Conservation (phyloP, 1,140 invertebrate species). For the Stegodyphus mimosarum region DNA sequence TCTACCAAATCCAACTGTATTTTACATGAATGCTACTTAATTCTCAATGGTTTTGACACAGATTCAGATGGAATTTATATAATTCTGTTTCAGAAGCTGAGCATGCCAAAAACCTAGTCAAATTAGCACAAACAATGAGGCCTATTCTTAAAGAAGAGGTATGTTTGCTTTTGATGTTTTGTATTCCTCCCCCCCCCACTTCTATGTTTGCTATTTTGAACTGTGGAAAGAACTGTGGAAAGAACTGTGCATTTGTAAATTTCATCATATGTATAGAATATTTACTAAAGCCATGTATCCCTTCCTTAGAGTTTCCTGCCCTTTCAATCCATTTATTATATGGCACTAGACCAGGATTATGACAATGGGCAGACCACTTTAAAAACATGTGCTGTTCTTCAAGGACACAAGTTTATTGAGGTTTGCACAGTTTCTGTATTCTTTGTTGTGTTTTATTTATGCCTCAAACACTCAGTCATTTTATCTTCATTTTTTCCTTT, state of each 20-base stretch:
- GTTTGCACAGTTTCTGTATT: constrained; percentile 63
- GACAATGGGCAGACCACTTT: constrained; percentile 71
- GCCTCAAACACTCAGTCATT: no score
- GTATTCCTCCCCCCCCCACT: no score
- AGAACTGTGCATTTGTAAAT: no score
- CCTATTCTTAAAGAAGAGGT: constrained; percentile 73
- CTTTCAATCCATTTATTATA: constrained; percentile 73
- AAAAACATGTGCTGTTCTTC: constrained; percentile 70
- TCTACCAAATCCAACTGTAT: no score
- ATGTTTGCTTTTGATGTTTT: constrained; percentile 57
- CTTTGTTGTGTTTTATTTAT: no score
- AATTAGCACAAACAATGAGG: constrained; percentile 70
- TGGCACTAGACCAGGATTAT: constrained; percentile 72
- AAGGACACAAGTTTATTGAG: constrained; percentile 72
- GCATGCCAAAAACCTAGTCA: constrained; percentile 70
- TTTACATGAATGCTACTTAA: no score
- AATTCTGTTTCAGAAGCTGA: constrained; percentile 69
- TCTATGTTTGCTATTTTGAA: no score
- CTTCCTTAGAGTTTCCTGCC: constrained; percentile 71
- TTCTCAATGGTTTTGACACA: no score
- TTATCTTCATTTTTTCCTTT: no score
- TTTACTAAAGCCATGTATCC: background rate
- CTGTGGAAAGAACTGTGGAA: background rate
- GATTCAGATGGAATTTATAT: no score
- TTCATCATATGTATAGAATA: background rate